Conservation (phyloP, 2,797 vertebrate species). For the Dermochelys coriacea region DNA sequence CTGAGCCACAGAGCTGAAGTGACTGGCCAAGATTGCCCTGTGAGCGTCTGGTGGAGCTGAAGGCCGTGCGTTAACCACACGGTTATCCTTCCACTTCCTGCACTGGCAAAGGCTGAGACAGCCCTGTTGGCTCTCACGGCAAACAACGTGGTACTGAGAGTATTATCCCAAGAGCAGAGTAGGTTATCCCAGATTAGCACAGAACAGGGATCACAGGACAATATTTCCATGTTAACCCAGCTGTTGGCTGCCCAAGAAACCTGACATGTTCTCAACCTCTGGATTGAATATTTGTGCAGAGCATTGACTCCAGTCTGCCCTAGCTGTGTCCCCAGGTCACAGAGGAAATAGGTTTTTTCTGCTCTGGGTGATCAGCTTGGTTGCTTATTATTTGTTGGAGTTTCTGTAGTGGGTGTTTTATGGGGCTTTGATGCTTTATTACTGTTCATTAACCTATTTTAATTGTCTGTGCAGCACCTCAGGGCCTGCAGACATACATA, state of each 20-base stretch:
- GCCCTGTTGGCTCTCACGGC: neutral
- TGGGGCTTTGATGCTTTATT: neutral
- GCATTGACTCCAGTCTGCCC: rapidly evolving
- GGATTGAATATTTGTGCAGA: rapidly evolving
- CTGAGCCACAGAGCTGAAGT: neutral
- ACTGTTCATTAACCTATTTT: neutral
- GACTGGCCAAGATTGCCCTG: neutral
- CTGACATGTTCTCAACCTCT: rapidly evolving
- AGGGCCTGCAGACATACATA: neutral
- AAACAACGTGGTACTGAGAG: neutral
- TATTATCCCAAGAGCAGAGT: neutral
- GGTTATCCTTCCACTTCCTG: neutral
- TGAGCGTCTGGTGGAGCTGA: neutral
- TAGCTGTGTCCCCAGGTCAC: rapidly evolving
- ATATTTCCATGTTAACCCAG: rapidly evolving
- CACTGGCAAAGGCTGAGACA: neutral
- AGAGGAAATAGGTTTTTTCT: rapidly evolving
- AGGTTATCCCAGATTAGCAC: neutral
- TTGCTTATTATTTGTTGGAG: neutral
- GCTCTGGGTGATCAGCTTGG: neutral
- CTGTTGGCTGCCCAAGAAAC: neutral
- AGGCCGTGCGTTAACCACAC: neutral
- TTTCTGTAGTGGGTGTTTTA: neutral
- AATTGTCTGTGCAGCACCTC: neutral
- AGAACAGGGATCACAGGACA: rapidly evolving